These are phyloP conservation scores for Hylia prasina DNA, from an alignment of 2,113 vertebrate species.

Conservation along the genomic window DNA sequence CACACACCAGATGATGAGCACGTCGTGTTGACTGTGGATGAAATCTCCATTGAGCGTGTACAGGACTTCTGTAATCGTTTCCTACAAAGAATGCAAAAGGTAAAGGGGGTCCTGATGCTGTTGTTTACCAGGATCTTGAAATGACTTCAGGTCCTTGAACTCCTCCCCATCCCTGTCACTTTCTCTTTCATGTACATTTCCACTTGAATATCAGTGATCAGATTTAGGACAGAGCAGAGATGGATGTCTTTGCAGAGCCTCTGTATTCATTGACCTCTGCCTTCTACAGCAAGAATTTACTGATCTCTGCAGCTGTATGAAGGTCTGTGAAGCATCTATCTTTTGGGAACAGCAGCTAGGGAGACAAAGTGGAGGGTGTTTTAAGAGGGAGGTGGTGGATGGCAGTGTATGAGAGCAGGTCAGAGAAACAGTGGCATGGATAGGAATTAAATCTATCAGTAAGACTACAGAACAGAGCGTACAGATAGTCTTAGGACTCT, in stretches of 20 bases:
- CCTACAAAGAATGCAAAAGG: constrained; percentile 54
- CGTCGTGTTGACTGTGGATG: constrained; percentile 72
- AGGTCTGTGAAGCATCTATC: background rate
- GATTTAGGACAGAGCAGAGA: background rate
- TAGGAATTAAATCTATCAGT: background rate
- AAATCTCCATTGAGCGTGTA: constrained; percentile 73
- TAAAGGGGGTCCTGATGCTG: constrained; percentile 15
- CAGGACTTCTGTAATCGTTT: constrained; percentile 81
- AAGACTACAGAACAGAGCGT: background rate
- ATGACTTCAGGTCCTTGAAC: background rate
- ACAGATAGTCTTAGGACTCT: background rate
- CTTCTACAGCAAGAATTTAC: background rate
- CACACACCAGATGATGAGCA: constrained; percentile 74
- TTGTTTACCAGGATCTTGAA: background rate
- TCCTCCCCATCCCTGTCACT: background rate
- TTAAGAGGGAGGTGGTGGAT: background rate
- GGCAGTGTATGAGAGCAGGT: background rate
- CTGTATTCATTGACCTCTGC: background rate
- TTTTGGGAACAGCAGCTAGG: background rate
- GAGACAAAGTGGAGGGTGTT: background rate
- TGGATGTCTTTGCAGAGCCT: background rate
- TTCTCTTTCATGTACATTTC: background rate
- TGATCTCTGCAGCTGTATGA: background rate
- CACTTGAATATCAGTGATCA: background rate
- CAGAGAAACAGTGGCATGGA: background rate